Evolutionary conservation across 2,888 invertebrate genomes (phyloP), one percentile per base, ranked within the genome.

Genomic region (Hedya salicella): DNA sequence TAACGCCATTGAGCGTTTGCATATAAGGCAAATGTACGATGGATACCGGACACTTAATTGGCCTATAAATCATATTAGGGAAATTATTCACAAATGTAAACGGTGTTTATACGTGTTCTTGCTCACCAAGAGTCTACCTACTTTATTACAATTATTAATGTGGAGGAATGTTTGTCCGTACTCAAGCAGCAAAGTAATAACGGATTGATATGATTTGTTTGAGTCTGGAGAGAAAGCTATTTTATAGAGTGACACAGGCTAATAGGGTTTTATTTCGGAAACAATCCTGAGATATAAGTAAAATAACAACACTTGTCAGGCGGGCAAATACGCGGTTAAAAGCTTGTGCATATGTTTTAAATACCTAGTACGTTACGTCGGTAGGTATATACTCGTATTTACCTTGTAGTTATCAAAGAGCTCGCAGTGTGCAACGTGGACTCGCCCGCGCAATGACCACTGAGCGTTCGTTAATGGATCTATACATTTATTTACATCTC

Each of bases 401-500:
- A 60, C 40, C 39, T 53, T 39, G 48, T 42, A 57, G 62, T 36
- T 44, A 32, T 40, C 49, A 60, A 61, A 40, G 25, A 61, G 54
- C 42, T 32, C 59, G 48, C 48, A 25, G 48, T 21, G 48, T 66
- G 68, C n/a, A n/a, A n/a, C 70, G 50, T 72, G 69, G 72, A 71
- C 64, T 72, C 72, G 72, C 71, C 71, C 70, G 70, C 74, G 72
- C 73, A 77, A 78, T 80, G 75, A 78, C 75, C 75, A 75, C 70
- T 73, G 76, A 75, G 75, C 74, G 78, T 80, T 78, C 75, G 74
- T 85, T 85, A 82, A 84, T 85, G 79, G 78, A 76, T 77, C 78
- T 80, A 80, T 81, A 82, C 81, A 85, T 84, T 83, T 81, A 87
- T 85, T 85, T 82, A 86, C 85, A 86, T 86, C 84, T 87, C 79